A percentile compares a stretch with the other conserved stretches of the same genome.
Conservation (phyloP, 2,113 vertebrate species). For the Ginglymostoma cirratum region DNA sequence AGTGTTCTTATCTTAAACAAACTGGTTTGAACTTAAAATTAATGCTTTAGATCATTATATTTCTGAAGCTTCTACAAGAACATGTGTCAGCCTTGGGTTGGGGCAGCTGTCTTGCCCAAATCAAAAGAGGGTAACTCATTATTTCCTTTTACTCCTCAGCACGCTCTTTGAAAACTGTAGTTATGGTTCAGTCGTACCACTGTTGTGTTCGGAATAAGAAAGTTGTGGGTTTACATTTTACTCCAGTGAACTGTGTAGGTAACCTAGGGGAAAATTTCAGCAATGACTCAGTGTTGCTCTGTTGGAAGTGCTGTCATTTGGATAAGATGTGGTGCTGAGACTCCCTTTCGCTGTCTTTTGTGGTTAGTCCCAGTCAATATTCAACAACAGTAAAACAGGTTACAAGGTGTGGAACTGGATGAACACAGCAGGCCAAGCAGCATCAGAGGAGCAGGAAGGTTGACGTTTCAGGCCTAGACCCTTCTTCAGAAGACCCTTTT, state of each 20-base stretch:
- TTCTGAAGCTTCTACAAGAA: background rate
- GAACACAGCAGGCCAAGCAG: too few relatives aligned
- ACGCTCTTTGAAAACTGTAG: background rate
- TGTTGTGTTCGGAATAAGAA: background rate
- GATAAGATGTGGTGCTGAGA: background rate
- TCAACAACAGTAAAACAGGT: background rate
- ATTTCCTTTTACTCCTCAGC: background rate
- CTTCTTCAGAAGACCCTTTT: too few relatives aligned
- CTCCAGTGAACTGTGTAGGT: background rate
- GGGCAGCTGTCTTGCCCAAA: background rate
- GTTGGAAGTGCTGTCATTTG: background rate
- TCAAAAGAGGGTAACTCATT: background rate
- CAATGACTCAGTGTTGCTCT: background rate
- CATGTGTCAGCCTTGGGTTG: background rate
- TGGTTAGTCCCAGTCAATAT: background rate
- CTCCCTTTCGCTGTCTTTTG: too few relatives aligned
- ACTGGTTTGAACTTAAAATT: background rate
- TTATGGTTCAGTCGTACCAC: background rate
- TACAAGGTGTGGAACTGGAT: too few relatives aligned
- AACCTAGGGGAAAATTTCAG: background rate
- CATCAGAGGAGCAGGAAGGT: too few relatives aligned
- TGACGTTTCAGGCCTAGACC: too few relatives aligned
- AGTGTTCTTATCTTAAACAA: background rate
- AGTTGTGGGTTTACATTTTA: background rate
- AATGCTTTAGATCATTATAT: background rate